A percentile compares a stretch with the other conserved stretches of the same genome.
Evolutionary conservation across 2,888 invertebrate species (phyloP).

Genomic region (Osedax frankpressi): DNA sequence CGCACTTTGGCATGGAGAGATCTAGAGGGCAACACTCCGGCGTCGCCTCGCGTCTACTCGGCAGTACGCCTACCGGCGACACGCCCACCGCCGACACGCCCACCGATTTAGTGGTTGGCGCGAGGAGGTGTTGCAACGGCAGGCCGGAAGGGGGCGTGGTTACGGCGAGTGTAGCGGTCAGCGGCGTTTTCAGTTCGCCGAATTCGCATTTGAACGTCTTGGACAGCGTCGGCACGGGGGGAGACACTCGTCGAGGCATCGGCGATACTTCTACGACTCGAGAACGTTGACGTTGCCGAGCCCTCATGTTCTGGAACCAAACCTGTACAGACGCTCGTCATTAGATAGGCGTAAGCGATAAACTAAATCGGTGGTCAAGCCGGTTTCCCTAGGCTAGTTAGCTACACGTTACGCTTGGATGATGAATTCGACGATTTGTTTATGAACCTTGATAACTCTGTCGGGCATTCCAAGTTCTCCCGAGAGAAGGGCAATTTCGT

Average conservation of each 20-base stretch:
- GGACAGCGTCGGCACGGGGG: constrained; percentile 11
- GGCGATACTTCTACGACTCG: constrained; percentile 25
- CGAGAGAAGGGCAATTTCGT: constrained; percentile 75
- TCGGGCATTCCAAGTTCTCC: constrained; percentile 81
- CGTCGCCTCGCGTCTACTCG: constrained; percentile 10
- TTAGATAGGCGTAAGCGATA: no score
- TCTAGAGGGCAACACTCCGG: constrained; percentile 19
- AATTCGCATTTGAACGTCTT: not conserved
- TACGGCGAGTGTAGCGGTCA: no score
- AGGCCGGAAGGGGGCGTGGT: no score
- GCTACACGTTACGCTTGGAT: no score
- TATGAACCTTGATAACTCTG: constrained; percentile 75
- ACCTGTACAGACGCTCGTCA: constrained; percentile 9
- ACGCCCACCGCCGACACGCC: not conserved
- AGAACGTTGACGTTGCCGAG: constrained; percentile 54
- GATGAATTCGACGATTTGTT: no score
- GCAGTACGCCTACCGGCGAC: not conserved
- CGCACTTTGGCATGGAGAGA: not conserved
- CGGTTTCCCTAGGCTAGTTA: no score
- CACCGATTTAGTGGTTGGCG: no score
- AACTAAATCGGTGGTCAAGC: no score
- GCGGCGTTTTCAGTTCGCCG: not conserved
- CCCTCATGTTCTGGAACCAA: constrained; percentile 74
- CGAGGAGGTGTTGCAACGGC: no score
- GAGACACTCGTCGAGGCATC: constrained; percentile 20